Evolutionary conservation across 2,888 invertebrate species (phyloP).

Genomic region (Micoletzkya japonica): DNA sequence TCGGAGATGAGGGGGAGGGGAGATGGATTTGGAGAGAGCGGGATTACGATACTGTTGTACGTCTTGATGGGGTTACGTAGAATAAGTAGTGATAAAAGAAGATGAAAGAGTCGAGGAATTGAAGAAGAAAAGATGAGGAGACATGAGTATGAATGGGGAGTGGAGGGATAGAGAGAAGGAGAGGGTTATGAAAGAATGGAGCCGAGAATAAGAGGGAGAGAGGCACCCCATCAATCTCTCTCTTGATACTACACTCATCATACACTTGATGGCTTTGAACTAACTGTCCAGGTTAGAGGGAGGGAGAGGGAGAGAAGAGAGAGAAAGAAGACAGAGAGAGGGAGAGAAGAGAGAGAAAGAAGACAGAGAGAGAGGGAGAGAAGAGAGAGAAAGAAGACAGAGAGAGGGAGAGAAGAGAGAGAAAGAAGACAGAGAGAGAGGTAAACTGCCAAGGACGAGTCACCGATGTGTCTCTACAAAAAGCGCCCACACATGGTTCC

Average conservation of each 20-base stretch:
- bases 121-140: background rate
- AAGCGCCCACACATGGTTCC: too few species aligned
- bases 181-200: background rate
- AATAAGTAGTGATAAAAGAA: background rate
- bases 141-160: background rate
- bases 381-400: background rate
- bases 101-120: background rate
- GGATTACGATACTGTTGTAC: too few species aligned
- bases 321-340: constrained; percentile 6
- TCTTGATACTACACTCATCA: background rate
- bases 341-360: background rate
- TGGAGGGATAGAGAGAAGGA: background rate
- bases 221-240: background rate
- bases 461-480: too few species aligned
- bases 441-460: too few species aligned
- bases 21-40: too few species aligned
- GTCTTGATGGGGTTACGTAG: too few species aligned
- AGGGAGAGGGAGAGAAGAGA: background rate
- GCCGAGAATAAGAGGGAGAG: background rate
- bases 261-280: too few species aligned
- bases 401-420: background rate
- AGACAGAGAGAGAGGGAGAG: constrained; percentile 8
- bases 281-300: too few species aligned
- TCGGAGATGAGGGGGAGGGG: too few species aligned
- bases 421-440: too few species aligned